Evolutionary conservation across 2,797 vertebrate genomes (phyloP).

Genomic region (Hoplostethus atlanticus): DNA sequence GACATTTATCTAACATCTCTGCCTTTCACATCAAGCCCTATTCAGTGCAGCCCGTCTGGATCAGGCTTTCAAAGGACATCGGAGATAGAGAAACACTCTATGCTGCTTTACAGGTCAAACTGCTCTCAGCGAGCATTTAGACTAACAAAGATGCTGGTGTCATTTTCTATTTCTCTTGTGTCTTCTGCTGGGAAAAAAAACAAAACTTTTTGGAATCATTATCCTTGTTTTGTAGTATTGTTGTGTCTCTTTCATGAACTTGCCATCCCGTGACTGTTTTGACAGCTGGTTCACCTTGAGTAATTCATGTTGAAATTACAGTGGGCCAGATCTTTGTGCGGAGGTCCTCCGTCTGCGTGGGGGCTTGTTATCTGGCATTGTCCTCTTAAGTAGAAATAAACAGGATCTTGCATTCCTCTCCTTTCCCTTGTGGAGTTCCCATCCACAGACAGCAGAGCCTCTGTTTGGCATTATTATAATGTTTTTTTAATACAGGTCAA

Average conservation of each 20-base stretch:
- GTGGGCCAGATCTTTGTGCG: constrained; percentile 60
- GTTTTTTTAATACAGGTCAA: constrained; percentile 21
- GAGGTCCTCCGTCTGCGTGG: constrained; percentile 54
- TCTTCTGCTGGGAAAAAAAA: constrained; percentile 17
- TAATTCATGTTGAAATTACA: constrained; percentile 67
- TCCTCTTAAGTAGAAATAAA: constrained; percentile 59
- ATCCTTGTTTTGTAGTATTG: constrained; percentile 28
- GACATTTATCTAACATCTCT: constrained; percentile 85
- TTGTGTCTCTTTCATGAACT: constrained; percentile 21
- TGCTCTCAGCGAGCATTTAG: constrained; percentile 62
- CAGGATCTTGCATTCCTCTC: constrained; percentile 42
- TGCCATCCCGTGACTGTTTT: constrained; percentile 58
- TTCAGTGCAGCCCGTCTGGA: constrained; percentile 74
- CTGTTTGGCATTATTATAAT: constrained; percentile 23
- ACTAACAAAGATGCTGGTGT: constrained; percentile 60
- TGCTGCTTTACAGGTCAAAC: constrained; percentile 72
- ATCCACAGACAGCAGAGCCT: constrained; percentile 20
- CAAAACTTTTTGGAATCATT: constrained; percentile 29
- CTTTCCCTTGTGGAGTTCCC: constrained; percentile 36
- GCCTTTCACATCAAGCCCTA: constrained; percentile 80
- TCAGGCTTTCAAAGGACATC: constrained; percentile 68
- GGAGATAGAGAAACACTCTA: constrained; percentile 54
- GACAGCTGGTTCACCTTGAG: constrained; percentile 74
- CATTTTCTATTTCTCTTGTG: constrained; percentile 42
- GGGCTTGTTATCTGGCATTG: constrained; percentile 64